Conservation (phyloP, 2,888 invertebrate species). For the Schizotus pectinicornis region DNA sequence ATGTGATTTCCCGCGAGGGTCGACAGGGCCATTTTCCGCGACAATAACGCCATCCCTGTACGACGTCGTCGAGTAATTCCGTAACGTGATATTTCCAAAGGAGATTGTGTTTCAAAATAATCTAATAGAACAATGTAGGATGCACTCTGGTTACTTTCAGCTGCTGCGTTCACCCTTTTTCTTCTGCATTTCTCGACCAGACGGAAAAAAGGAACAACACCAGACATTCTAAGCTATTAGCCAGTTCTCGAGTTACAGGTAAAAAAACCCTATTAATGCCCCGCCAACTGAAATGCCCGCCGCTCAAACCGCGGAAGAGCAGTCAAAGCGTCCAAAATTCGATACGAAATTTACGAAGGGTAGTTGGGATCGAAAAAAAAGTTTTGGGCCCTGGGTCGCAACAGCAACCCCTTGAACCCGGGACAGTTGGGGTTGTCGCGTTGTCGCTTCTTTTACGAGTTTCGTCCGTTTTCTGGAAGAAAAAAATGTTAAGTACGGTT, state of each 20-base stretch:
- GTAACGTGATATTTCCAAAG: conserved; percentile 39
- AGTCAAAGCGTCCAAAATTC: too few relatives aligned
- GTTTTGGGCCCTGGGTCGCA: too few relatives aligned
- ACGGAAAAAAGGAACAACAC: conserved; percentile 21
- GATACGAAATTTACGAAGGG: too few relatives aligned
- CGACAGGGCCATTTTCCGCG: conserved; percentile 24
- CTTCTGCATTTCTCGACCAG: conserved; percentile 20
- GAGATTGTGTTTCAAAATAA: conserved; percentile 36
- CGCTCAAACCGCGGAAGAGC: too few relatives aligned
- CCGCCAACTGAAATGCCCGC: too few relatives aligned
- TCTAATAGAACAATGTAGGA: conserved; percentile 33
- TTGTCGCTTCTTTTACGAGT: too few relatives aligned
- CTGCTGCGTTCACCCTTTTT: conserved; percentile 30
- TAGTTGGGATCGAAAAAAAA: too few relatives aligned
- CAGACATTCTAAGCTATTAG: conserved; percentile 17
- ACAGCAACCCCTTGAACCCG: too few relatives aligned
- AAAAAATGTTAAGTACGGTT: too few relatives aligned
- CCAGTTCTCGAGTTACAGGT: conserved; percentile 17
- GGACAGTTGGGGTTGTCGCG: too few relatives aligned
- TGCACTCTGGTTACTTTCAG: conserved; percentile 34
- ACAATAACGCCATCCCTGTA: conserved; percentile 21
- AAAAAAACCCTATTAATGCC: too few relatives aligned
- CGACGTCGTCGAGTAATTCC: conserved; percentile 29
- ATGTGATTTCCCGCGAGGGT: conserved; percentile 36
- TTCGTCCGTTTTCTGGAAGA: too few relatives aligned